Percentiles rank a stretch among this genome's conserved stretches.
These are phyloP conservation scores for Dipodomys merriami DNA, from an alignment of 2,113 vertebrate species.

Conservation along the genomic window DNA sequence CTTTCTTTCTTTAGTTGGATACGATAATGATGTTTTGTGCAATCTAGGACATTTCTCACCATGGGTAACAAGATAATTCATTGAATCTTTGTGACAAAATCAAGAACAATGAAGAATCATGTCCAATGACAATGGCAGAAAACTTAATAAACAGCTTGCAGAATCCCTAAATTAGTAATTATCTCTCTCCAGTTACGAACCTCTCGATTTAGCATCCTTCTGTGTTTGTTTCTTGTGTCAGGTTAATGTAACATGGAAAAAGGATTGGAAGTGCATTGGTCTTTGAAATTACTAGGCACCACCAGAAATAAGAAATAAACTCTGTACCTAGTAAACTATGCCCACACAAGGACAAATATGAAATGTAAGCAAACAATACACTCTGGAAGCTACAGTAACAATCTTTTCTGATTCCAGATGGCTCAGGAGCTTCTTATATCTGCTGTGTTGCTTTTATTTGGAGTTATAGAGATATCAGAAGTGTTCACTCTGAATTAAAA, in stretches of 20 bases:
- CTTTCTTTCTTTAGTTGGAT: not conserved
- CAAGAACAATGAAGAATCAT: not conserved
- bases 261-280: not conserved
- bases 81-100: not conserved
- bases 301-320: constrained; percentile 21
- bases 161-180: not conserved
- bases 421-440: not conserved
- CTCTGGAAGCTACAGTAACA: not conserved
- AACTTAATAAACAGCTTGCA: not conserved
- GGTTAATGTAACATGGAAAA: not conserved
- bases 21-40: not conserved
- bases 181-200: not conserved
- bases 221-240: not conserved
- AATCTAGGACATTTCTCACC: not conserved
- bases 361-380: not conserved
- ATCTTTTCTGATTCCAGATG: not conserved
- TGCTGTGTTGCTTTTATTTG: constrained; percentile 16
- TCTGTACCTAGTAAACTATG: not conserved
- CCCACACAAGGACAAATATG: not conserved
- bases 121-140: not conserved
- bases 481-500: not conserved
- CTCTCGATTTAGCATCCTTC: not conserved
- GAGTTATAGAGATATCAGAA: not conserved
- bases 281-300: not conserved
- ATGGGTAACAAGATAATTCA: not conserved